Base-by-base conservation (phyloP, 2,113 vertebrate species). In the Grammomys dolichurus region DNA sequence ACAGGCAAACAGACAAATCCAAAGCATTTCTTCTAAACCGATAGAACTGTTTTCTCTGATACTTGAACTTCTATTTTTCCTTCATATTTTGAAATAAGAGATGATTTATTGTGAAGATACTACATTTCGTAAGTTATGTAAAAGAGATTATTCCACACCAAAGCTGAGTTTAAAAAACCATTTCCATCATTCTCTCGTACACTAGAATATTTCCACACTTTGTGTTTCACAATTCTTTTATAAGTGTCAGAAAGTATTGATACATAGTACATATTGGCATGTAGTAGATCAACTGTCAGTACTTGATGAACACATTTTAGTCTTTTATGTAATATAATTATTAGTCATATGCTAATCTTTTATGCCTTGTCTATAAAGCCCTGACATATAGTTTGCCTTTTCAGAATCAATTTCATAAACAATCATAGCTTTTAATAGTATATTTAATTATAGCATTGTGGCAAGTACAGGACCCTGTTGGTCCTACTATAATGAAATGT, bases 321-420 rank as follows among this genome's bases (percentile, higher is more conserved):
- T n/a, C 6, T 86, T 90, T 85, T 80, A 69, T 77, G 88, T 95
- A 58, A 81, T 90, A 81, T 90, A 95, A 90, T 48, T 91, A 65
- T 92, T 88, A 77, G 87, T 91, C 26, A 56, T 46, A 48, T 80
- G 12, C 65, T 67, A 63, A 95, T 80, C 22, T 80, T 65, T n/a
- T 80, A 75, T 81, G 56, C 17, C 40, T 93, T 95, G 78, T 94
- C 40, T 85, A 0, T 90, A 95, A 81, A 48, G 13, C 16, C 86
- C 33, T 87, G 86, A 85, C 13, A 72, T n/a, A 89, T 7, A 92
- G 14, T 70, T 46, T 96, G 12, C 28, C 58, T 89, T 94, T 96
- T 95, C 40, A 93, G 20, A 92, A 94, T 69, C 26, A 89, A 14
- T 91, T 77, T 91, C 36, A 91, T 28, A 87, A 89, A 11, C 24